Conservation (phyloP, 2,113 vertebrate species). For the Trinectes maculatus region DNA sequence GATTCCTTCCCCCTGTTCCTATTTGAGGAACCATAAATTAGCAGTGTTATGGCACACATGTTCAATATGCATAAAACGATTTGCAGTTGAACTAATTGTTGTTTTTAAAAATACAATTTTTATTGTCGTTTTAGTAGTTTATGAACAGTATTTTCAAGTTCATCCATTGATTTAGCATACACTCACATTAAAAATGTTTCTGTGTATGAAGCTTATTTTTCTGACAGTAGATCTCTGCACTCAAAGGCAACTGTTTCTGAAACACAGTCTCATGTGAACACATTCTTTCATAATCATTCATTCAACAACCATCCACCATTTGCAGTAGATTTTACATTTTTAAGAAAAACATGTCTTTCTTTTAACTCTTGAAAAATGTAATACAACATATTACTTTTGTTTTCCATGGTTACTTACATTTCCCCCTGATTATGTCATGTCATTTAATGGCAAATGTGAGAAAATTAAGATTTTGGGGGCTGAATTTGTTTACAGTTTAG, state of each 20-base stretch:
- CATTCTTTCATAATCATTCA: not conserved
- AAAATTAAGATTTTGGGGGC: not conserved
- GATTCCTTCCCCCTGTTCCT: too few species aligned
- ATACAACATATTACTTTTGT: too few species aligned
- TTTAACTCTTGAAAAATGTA: too few species aligned
- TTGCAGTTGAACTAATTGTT: not conserved
- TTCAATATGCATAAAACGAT: not conserved
- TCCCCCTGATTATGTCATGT: too few species aligned
- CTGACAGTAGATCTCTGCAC: not conserved
- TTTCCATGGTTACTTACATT: too few species aligned
- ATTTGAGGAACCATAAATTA: too few species aligned
- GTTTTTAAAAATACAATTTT: not conserved
- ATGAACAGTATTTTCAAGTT: not conserved
- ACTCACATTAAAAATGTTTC: not conserved
- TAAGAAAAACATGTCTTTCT: too few species aligned
- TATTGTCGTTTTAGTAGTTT: not conserved
- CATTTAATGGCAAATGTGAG: too few species aligned
- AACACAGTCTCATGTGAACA: not conserved
- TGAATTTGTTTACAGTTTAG: constrained; percentile 68
- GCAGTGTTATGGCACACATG: not conserved
- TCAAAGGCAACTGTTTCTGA: not conserved
- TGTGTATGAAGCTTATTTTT: not conserved
- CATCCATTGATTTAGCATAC: constrained; percentile 2
- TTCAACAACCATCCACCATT: not conserved
- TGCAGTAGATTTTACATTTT: not conserved